A percentile compares a stretch with the other conserved stretches of the same genome.
phyloP scores from a whole-genome alignment of 1,140 invertebrate species.

The Bombus pyrosoma region DNA sequence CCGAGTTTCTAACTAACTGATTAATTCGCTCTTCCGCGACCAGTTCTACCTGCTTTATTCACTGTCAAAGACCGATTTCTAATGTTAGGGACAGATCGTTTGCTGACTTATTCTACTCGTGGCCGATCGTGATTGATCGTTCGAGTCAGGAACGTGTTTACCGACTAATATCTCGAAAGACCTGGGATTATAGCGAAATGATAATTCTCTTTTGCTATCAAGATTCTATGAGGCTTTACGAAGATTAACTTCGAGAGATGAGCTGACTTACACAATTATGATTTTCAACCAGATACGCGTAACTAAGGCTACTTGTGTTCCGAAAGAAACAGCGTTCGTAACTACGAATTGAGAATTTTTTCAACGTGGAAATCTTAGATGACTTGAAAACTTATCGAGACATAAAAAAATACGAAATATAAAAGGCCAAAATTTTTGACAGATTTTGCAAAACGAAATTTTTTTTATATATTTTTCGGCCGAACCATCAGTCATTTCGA shows the following conservation, averaged over 20 bases:
- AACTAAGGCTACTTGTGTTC: neutral
- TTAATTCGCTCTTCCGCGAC: constrained; percentile 27
- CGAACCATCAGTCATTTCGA: neutral
- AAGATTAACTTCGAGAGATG: neutral
- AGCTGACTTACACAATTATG: neutral
- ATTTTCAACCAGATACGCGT: neutral
- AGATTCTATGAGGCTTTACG: neutral
- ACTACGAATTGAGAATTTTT: neutral
- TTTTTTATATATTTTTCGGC: neutral
- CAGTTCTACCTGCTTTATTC: neutral
- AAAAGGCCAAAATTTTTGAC: no score
- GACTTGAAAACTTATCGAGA: neutral
- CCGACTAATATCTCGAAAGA: neutral
- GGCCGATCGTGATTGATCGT: neutral
- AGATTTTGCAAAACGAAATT: no score
- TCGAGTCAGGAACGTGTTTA: neutral
- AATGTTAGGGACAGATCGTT: no score
- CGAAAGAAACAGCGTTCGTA: no score
- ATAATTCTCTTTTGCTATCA: neutral
- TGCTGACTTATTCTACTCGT: neutral
- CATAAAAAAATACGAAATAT: no score
- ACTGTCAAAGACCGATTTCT: neutral
- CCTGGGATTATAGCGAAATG: neutral
- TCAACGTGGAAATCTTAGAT: neutral
- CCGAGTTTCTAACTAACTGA: constrained; percentile 42